Evolutionary conservation across 1,140 invertebrate species (phyloP).

Genomic region (Listronotus bonariensis): DNA sequence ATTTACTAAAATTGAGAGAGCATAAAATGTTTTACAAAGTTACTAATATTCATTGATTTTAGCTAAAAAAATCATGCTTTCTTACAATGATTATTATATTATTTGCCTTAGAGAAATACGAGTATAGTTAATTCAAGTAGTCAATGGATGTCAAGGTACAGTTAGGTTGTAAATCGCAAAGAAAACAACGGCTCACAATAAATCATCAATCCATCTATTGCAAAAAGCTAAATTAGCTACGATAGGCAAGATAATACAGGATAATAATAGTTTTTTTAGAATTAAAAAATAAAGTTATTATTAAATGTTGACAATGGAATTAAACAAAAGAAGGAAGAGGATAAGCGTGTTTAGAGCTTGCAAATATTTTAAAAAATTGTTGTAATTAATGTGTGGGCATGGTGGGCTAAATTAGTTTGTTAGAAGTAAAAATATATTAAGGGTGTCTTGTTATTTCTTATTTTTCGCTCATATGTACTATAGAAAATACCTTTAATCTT

Average conservation of each 20-base stretch:
- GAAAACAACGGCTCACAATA: constrained; percentile 10
- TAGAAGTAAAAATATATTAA: too few relatives aligned
- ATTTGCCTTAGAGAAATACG: constrained; percentile 3
- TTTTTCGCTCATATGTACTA: too few relatives aligned
- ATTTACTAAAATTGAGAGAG: too few relatives aligned
- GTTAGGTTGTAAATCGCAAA: constrained; percentile 4
- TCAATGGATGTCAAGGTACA: constrained; percentile 10
- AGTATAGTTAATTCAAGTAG: constrained; percentile 10
- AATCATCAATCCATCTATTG: constrained; percentile 11
- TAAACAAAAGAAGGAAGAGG: constrained; percentile 4
- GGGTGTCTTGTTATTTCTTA: too few relatives aligned
- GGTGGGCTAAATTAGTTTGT: too few relatives aligned
- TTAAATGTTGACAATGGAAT: not conserved
- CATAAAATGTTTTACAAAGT: too few relatives aligned
- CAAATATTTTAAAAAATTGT: too few relatives aligned
- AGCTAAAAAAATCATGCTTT: too few relatives aligned
- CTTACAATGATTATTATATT: too few relatives aligned
- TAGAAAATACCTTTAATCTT: too few relatives aligned
- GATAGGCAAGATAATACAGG: not conserved
- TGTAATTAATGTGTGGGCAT: too few relatives aligned
- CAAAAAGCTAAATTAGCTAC: constrained; percentile 14
- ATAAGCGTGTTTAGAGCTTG: not conserved
- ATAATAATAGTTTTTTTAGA: constrained; percentile 1
- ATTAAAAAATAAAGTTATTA: not conserved
- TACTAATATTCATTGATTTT: too few relatives aligned